Percentiles rank a stretch among this genome's conserved stretches.
Evolutionary conservation across 2,888 invertebrate genomes (phyloP).

Genomic region (Lathronympha strigana): DNA sequence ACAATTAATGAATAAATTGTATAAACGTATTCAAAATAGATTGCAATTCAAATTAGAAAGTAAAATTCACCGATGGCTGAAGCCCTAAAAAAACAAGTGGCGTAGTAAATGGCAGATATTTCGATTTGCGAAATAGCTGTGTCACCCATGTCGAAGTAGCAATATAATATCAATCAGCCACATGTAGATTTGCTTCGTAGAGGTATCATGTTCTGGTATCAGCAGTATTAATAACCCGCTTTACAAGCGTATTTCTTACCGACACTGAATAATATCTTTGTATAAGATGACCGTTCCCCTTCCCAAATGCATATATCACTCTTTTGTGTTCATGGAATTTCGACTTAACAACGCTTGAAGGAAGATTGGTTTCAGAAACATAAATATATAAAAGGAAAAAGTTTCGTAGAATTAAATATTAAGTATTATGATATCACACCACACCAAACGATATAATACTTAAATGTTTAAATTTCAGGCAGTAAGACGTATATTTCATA

Average conservation of each 20-base stretch:
- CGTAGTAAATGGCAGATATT: background rate
- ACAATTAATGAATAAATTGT: background rate
- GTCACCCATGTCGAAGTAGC: conserved; percentile 14
- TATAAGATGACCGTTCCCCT: background rate
- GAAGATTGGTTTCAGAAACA: conserved; percentile 1
- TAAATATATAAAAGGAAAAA: too few relatives aligned
- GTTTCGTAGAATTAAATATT: background rate
- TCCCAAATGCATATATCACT: background rate
- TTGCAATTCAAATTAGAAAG: conserved; percentile 2
- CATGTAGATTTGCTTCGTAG: conserved; percentile 34
- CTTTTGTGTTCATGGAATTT: background rate
- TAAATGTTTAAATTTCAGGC: background rate
- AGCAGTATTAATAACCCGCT: conserved; percentile 23
- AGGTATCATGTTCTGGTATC: conserved; percentile 33
- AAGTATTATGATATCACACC: too few relatives aligned
- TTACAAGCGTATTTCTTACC: conserved; percentile 31
- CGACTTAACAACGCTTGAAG: background rate
- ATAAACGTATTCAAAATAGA: background rate
- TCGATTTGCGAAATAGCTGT: conserved; percentile 22
- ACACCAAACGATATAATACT: too few relatives aligned
- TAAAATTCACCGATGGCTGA: background rate
- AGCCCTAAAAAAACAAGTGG: background rate
- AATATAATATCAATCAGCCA: conserved; percentile 25
- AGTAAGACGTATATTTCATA: background rate
- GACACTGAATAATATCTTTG: conserved; percentile 23